Base-by-base conservation (phyloP, 2,888 invertebrate genomes). In the Trichopria drosophilae region DNA sequence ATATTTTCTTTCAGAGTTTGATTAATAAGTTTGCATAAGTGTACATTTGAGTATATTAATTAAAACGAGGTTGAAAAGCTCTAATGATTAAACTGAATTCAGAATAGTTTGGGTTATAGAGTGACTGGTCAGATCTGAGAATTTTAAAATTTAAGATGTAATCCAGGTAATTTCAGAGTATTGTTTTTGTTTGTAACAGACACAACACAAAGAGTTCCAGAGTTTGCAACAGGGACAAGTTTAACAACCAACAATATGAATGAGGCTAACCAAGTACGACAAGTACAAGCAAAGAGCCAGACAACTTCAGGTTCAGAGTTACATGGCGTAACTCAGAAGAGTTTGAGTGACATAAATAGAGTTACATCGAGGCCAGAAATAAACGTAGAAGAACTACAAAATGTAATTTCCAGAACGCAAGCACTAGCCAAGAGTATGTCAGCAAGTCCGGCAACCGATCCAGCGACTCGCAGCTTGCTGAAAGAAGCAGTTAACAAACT, bases 51-150 rank as follows among this genome's bases (percentile, higher is more conserved):
- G n/a, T n/a, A n/a, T n/a, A n/a, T n/a, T n/a, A n/a, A n/a, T n/a
- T n/a, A n/a, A n/a, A n/a, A n/a, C n/a, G n/a, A n/a, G n/a, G n/a
- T n/a, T n/a, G n/a, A n/a, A n/a, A n/a, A n/a, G n/a, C n/a, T n/a
- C n/a, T n/a, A n/a, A n/a, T n/a, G n/a, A n/a, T n/a, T n/a, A n/a
- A n/a, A n/a, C n/a, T n/a, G n/a, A n/a, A n/a, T n/a, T n/a, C n/a
- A n/a, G n/a, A n/a, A n/a, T n/a, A n/a, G n/a, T 46, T 29, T 20
- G 40, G 19, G 13, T 44, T 26, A 31, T 31, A 45, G 41, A 44
- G 43, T 50, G 34, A 53, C 39, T 39, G 41, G 31, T 53, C 49
- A 53, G 49, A 53, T 49, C 48, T 53, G 49, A 49, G 35, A 37
- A 35, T 20, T 9, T 28, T 22, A n/a, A n/a, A n/a, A n/a, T n/a